Percentiles rank a stretch among this genome's conserved stretches.
Conservation (phyloP, 2,113 vertebrate species). For the Callorhinus ursinus region DNA sequence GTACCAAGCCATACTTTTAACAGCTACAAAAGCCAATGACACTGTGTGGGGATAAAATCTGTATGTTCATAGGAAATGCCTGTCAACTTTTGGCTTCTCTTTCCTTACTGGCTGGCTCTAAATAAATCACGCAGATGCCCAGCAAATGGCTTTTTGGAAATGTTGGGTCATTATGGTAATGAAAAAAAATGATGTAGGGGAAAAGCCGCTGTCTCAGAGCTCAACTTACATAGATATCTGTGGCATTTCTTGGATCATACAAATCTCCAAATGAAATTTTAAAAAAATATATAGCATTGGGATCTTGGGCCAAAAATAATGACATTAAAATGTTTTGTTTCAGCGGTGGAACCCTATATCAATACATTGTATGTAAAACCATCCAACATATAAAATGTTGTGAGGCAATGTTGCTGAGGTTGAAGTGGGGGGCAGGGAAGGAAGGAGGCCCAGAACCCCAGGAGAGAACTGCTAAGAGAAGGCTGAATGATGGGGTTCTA, state of each 20-base stretch:
- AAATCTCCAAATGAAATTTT: conserved; percentile 34
- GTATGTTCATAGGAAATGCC: background rate
- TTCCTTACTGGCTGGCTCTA: background rate
- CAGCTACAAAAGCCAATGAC: background rate
- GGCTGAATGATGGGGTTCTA: background rate
- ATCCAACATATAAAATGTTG: background rate
- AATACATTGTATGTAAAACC: background rate
- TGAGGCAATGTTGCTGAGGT: background rate
- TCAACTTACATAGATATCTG: background rate
- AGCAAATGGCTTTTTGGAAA: background rate
- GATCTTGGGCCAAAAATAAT: background rate
- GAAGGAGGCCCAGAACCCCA: background rate
- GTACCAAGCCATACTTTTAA: background rate
- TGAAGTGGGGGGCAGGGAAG: background rate
- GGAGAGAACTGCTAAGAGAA: background rate
- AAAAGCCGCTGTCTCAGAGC: background rate
- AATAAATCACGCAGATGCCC: background rate
- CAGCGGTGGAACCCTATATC: background rate
- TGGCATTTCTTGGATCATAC: background rate
- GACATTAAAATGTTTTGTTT: background rate
- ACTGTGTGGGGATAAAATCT: background rate
- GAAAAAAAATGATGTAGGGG: background rate
- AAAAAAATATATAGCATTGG: background rate
- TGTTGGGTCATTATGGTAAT: background rate
- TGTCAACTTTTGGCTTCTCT: background rate